Conservation (phyloP, 2,113 vertebrate species). For the Todiramphus saurophagus region DNA sequence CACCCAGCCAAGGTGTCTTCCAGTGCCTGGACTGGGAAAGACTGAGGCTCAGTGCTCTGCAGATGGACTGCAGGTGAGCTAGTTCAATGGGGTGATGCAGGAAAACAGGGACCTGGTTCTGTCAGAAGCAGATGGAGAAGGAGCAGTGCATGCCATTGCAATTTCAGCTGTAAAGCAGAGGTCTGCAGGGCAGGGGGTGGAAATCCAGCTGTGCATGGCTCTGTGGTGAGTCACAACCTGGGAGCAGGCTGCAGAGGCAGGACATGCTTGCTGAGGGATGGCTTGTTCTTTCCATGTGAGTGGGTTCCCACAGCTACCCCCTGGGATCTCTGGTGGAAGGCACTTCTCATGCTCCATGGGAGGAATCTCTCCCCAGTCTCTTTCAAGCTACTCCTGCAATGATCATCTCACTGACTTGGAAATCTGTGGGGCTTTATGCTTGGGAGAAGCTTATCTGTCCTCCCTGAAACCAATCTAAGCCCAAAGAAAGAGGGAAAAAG, state of each 20-base stretch:
- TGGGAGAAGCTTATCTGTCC: not conserved
- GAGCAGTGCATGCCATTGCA: not conserved
- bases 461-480: not conserved
- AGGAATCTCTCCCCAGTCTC: not conserved
- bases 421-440: not conserved
- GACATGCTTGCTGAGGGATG: not conserved
- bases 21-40: not conserved
- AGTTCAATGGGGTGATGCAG: not conserved
- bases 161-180: not conserved
- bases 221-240: conserved; percentile 7
- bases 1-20: not conserved
- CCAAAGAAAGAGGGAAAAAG: not conserved
- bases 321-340: not conserved
- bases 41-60: not conserved
- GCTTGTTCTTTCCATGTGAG: not conserved
- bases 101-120: not conserved
- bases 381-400: not conserved
- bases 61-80: not conserved
- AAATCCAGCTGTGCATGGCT: conserved; percentile 25
- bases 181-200: not conserved
- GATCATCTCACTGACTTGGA: not conserved
- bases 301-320: not conserved
- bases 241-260: not conserved
- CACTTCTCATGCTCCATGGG: not conserved
- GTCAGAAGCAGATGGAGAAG: not conserved